A percentile compares a stretch with the other conserved stretches of the same genome.
Conservation (phyloP, 23 tunicate genomes). For the Trididemnum nubilum region DNA sequence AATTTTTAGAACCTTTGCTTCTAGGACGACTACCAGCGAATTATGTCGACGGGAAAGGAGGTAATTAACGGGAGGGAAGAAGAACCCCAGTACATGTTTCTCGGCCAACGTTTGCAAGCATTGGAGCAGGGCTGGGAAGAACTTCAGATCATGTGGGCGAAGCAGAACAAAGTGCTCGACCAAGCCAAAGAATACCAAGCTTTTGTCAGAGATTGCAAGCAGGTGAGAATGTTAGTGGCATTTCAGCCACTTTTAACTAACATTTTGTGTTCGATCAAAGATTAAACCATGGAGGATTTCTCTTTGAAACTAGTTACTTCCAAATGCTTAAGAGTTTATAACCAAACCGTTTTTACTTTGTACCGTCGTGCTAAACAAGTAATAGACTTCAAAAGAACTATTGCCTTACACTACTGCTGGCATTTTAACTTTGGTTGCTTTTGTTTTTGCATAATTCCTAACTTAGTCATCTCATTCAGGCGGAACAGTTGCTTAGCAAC, state of each 20-base stretch:
- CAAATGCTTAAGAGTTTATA: too few relatives aligned
- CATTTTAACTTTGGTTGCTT: too few relatives aligned
- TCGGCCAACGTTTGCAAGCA: constrained; percentile 81
- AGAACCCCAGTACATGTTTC: constrained; percentile 93
- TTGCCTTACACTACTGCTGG: too few relatives aligned
- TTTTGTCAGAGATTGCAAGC: constrained; percentile 77
- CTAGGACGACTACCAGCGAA: constrained; percentile 75
- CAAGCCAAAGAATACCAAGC: constrained; percentile 80
- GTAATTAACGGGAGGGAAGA: constrained; percentile 71
- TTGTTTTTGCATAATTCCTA: too few relatives aligned
- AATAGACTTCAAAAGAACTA: too few relatives aligned
- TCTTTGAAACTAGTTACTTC: too few relatives aligned
- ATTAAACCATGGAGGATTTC: too few relatives aligned
- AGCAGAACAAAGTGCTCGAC: constrained; percentile 62
- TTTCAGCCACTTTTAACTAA: too few relatives aligned
- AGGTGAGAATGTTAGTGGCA: constrained; percentile 59
- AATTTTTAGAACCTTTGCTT: too few relatives aligned
- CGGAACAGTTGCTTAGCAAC: constrained; percentile 84
- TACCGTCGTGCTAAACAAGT: too few relatives aligned
- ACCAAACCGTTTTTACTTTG: too few relatives aligned
- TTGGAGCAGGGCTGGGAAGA: constrained; percentile 96
- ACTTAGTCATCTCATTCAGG: constrained; percentile 36
- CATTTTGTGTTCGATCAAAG: too few relatives aligned
- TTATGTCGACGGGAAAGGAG: constrained; percentile 63
- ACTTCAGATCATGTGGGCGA: constrained; percentile 86